These are phyloP conservation scores for Cephus nigrinus DNA, from an alignment of 2,888 invertebrate species.

Conservation along the genomic window DNA sequence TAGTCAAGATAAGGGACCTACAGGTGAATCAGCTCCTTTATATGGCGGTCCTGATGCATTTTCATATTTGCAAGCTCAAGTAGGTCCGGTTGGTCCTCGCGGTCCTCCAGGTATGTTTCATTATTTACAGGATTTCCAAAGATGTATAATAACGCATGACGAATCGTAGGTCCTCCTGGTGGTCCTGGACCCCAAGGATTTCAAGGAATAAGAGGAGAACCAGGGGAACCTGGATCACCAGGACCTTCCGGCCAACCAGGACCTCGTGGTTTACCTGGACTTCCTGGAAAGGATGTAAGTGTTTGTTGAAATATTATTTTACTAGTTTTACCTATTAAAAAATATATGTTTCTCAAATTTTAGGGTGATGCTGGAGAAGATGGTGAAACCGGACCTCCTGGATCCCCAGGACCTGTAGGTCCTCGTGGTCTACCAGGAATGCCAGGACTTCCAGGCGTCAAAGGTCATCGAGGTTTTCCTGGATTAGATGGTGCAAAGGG, in stretches of 20 bases:
- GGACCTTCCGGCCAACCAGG: constrained; percentile 73
- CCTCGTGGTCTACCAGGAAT: constrained; percentile 79
- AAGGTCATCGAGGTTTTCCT: constrained; percentile 85
- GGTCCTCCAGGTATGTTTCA: constrained; percentile 77
- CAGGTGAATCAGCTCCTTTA: constrained; percentile 67
- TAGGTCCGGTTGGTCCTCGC: constrained; percentile 82
- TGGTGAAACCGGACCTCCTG: constrained; percentile 82
- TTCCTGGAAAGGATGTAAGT: constrained; percentile 81
- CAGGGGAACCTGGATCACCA: constrained; percentile 79
- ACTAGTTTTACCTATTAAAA: neutral
- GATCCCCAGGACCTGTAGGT: constrained; percentile 78
- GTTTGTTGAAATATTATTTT: neutral
- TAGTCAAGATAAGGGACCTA: constrained; percentile 82
- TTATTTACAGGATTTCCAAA: constrained; percentile 1
- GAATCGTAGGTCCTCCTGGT: constrained; percentile 62
- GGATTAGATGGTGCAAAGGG: constrained; percentile 86
- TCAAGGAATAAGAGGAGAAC: constrained; percentile 83
- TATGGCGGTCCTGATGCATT: constrained; percentile 72
- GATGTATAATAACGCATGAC: neutral
- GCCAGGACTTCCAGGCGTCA: constrained; percentile 84
- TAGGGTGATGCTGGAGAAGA: constrained; percentile 84
- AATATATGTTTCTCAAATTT: neutral
- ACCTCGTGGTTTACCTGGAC: constrained; percentile 76
- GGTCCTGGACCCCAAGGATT: constrained; percentile 82
- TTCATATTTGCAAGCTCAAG: constrained; percentile 82